These are phyloP conservation scores for Neolamprologus longior DNA, from an alignment of 2,113 vertebrate genomes.

Conservation along the genomic window DNA sequence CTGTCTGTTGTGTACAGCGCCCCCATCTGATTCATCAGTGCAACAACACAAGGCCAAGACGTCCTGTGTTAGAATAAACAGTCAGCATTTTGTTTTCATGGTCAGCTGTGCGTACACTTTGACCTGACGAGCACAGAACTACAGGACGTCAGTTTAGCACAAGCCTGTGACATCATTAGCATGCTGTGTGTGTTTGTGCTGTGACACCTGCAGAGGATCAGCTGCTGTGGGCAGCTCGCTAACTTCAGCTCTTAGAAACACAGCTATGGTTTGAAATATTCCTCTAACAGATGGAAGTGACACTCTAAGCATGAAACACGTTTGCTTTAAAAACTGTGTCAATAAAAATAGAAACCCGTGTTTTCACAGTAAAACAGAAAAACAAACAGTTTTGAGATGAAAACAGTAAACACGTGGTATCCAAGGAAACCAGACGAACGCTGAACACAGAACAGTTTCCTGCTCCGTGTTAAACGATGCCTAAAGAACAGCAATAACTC, in stretches of 20 bases:
- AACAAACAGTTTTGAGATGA: rapidly evolving
- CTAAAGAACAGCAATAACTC: rapidly evolving
- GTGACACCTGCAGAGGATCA: not conserved
- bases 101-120: rapidly evolving
- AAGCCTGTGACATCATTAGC: too few species aligned
- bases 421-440: not conserved
- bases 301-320: not conserved
- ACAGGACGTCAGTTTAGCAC: too few species aligned
- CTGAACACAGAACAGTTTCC: rapidly evolving
- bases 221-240: rapidly evolving
- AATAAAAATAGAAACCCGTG: rapidly evolving
- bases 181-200: not conserved
- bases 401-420: rapidly evolving
- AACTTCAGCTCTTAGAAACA: not conserved
- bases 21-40: not conserved
- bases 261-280: not conserved
- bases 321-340: rapidly evolving
- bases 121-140: rapidly evolving
- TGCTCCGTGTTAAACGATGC: rapidly evolving
- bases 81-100: not conserved
- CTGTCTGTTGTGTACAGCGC: not conserved
- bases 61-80: not conserved
- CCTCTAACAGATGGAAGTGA: rapidly evolving
- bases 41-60: not conserved
- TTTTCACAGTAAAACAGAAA: not conserved